Percentiles rank a stretch among this genome's conserved stretches.
Conservation (phyloP, 1,140 invertebrate genomes). For the Pogonognathellus flavescens region DNA sequence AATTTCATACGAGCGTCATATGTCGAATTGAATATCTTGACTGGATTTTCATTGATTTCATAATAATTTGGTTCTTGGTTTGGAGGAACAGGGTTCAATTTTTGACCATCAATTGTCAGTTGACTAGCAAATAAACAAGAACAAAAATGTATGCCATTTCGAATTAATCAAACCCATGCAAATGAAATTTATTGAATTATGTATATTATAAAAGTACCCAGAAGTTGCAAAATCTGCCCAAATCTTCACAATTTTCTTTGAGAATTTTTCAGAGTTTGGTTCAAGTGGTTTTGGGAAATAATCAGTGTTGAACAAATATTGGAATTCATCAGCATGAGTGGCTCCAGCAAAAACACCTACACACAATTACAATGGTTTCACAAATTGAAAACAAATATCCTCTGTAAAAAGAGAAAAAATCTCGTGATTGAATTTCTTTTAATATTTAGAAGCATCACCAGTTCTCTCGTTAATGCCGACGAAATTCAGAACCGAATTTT, state of each 20-base stretch:
- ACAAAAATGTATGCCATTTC: background rate
- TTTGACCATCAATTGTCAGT: background rate
- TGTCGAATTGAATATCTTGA: background rate
- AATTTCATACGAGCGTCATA: slow-evolving; percentile 1
- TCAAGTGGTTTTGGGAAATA: background rate
- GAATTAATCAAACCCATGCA: background rate
- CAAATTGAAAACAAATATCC: no score
- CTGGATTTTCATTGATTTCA: background rate
- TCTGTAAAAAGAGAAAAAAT: no score
- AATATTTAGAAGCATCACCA: background rate
- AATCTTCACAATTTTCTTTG: background rate
- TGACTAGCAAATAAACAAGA: background rate
- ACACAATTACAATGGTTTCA: background rate
- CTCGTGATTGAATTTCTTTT: background rate
- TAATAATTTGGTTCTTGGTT: background rate
- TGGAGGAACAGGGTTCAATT: background rate
- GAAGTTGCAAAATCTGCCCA: background rate
- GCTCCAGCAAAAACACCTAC: background rate
- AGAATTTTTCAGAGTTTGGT: background rate
- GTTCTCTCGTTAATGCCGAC: background rate
- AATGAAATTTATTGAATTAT: background rate
- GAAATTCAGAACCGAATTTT: background rate
- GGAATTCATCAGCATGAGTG: background rate
- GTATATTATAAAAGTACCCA: no score
- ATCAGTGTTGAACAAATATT: background rate